Percentiles rank a stretch among this genome's conserved stretches.
Evolutionary conservation across 2,888 invertebrate genomes (phyloP).

Genomic region (Herminia tarsipennalis): DNA sequence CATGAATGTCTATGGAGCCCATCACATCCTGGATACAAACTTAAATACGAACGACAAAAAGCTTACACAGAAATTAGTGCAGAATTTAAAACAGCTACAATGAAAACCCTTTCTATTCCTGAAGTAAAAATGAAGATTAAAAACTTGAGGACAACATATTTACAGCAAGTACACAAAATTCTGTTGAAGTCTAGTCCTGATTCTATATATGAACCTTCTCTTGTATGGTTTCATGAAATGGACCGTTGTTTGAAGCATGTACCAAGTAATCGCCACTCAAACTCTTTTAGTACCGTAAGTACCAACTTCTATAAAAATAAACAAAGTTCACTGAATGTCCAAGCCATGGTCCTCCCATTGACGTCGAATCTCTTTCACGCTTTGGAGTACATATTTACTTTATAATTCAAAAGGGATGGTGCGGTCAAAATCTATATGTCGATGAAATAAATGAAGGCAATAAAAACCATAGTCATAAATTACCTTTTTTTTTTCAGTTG

Average conservation of each 20-base stretch:
- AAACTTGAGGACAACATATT: conserved; percentile 77
- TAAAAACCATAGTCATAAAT: background rate
- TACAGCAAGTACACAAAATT: conserved; percentile 79
- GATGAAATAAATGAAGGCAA: too few relatives aligned
- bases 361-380: too few relatives aligned
- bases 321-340: background rate
- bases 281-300: conserved; percentile 41
- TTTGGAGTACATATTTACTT: too few relatives aligned
- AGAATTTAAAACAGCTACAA: conserved; percentile 63
- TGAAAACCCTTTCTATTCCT: conserved; percentile 58
- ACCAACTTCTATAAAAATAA: background rate
- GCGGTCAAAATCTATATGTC: too few relatives aligned
- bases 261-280: conserved; percentile 57
- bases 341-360: too few relatives aligned
- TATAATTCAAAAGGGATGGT: too few relatives aligned
- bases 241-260: conserved; percentile 71
- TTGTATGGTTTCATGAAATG: conserved; percentile 78
- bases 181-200: conserved; percentile 69
- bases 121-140: conserved; percentile 81
- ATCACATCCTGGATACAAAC: conserved; percentile 68
- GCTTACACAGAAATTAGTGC: conserved; percentile 65
- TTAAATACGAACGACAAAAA: conserved; percentile 64
- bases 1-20: conserved; percentile 82
- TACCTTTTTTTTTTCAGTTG: conserved; percentile 45
- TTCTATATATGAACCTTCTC: conserved; percentile 66